Conservation (phyloP, 1,140 invertebrate genomes). For the Liolophura sinensis region DNA sequence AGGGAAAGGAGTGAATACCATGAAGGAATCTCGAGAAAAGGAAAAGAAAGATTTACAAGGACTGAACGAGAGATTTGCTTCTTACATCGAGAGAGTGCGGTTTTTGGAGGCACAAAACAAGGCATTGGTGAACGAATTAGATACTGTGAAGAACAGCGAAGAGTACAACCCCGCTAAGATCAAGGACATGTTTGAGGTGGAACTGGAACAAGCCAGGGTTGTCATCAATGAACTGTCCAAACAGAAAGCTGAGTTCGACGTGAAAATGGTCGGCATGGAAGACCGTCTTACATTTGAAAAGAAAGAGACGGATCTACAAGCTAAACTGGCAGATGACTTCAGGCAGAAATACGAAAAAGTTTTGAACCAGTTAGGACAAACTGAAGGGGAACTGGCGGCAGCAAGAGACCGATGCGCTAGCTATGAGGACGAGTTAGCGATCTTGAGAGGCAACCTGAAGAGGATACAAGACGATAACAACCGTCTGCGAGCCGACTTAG, state of each 20-base stretch:
- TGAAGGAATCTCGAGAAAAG: conserved; percentile 58
- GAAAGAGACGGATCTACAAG: too few relatives aligned
- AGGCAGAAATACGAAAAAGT: conserved; percentile 33
- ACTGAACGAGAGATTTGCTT: conserved; percentile 62
- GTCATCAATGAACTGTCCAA: conserved; percentile 52
- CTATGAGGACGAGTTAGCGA: conserved; percentile 32
- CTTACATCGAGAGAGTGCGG: conserved; percentile 64
- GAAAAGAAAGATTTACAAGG: conserved; percentile 64
- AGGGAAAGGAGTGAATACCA: conserved; percentile 52
- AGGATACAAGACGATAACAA: too few relatives aligned
- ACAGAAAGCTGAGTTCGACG: conserved; percentile 48
- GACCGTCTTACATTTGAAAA: conserved; percentile 16
- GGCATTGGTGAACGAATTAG: conserved; percentile 60
- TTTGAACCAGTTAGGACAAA: conserved; percentile 27
- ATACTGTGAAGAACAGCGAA: conserved; percentile 43
- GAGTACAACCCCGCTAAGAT: conserved; percentile 24
- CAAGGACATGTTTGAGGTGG: conserved; percentile 62
- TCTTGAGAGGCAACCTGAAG: conserved; percentile 17
- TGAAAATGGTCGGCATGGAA: conserved; percentile 39
- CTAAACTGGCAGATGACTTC: conserved; percentile 1
- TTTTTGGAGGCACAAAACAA: conserved; percentile 63
- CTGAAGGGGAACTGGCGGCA: conserved; percentile 34
- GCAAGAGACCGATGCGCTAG: conserved; percentile 26
- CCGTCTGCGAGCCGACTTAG: conserved; percentile 23
- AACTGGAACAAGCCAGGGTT: conserved; percentile 53